phyloP scores from a whole-genome alignment of 2,888 invertebrate genomes.

The Agrochola macilenta region DNA sequence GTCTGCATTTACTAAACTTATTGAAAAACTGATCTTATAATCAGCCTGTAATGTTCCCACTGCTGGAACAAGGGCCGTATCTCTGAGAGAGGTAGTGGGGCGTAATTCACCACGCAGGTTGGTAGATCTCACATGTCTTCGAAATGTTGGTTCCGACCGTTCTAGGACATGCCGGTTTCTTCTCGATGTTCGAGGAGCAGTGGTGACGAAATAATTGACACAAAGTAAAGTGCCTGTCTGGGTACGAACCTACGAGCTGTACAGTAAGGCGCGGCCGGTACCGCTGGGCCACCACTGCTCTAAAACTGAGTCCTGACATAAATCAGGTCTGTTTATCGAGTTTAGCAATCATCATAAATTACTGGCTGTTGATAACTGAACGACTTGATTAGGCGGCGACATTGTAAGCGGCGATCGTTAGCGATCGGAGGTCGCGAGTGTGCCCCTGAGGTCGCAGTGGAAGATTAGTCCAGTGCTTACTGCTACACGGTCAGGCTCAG shows the following conservation, averaged over 20 bases:
- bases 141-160: background rate
- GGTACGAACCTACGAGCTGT: background rate
- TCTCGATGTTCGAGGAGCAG: background rate
- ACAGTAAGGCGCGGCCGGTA: background rate
- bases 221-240: background rate
- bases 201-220: background rate
- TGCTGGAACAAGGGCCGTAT: background rate
- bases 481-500: background rate
- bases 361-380: conserved; percentile 21
- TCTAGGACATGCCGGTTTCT: background rate
- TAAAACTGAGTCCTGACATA: background rate
- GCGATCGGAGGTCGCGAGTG: conserved; percentile 26
- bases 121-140: background rate
- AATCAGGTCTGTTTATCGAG: conserved; percentile 14
- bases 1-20: background rate
- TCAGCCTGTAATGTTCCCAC: background rate
- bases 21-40: background rate
- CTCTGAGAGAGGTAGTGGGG: background rate
- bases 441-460: conserved; percentile 26
- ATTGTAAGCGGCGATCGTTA: conserved; percentile 26
- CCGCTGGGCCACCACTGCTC: background rate
- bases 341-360: conserved; percentile 32
- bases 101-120: background rate
- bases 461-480: background rate
- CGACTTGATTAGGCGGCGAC: conserved; percentile 38